These are phyloP conservation scores for Drosophila suzukii DNA, from an alignment of 1,140 invertebrate genomes.

Conservation along the genomic window DNA sequence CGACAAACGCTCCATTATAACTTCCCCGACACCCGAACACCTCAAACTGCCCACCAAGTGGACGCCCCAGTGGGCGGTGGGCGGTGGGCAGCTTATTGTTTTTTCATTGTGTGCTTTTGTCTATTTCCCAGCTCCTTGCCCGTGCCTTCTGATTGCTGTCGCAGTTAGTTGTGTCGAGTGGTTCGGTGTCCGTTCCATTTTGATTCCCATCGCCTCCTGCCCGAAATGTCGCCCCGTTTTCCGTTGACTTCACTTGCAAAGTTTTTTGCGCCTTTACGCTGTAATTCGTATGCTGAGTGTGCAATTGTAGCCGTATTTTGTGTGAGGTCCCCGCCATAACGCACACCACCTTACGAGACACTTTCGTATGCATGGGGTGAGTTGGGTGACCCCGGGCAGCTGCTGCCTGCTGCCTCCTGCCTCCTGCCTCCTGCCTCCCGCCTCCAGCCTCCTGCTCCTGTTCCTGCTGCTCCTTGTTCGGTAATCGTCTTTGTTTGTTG, in stretches of 20 bases:
- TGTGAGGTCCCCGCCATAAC: conserved; percentile 48
- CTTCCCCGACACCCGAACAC: conserved; percentile 37
- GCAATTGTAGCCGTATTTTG: conserved; percentile 81
- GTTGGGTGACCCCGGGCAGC: conserved; percentile 52
- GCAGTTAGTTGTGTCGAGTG: conserved; percentile 50
- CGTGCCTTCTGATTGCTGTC: conserved; percentile 73
- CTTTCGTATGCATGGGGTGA: conserved; percentile 69
- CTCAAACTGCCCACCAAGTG: conserved; percentile 39
- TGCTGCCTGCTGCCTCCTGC: conserved; percentile 29
- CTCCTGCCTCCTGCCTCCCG: not conserved
- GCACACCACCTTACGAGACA: conserved; percentile 64
- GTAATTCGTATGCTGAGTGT: conserved; percentile 82
- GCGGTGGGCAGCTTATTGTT: conserved; percentile 64
- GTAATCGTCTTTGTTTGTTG: conserved; percentile 80
- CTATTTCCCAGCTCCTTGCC: conserved; percentile 53
- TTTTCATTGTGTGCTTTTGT: conserved; percentile 60
- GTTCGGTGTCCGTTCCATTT: conserved; percentile 32
- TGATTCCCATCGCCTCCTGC: conserved; percentile 16
- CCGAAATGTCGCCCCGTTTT: conserved; percentile 7
- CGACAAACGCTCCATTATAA: conserved; percentile 60
- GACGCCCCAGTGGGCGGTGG: conserved; percentile 6
- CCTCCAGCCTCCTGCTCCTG: not conserved
- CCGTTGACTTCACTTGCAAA: conserved; percentile 64
- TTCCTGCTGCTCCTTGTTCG: conserved; percentile 27
- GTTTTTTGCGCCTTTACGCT: conserved; percentile 77